These are phyloP conservation scores for Aricia artaxerxes DNA, from an alignment of 2,888 invertebrate species.

Conservation along the genomic window DNA sequence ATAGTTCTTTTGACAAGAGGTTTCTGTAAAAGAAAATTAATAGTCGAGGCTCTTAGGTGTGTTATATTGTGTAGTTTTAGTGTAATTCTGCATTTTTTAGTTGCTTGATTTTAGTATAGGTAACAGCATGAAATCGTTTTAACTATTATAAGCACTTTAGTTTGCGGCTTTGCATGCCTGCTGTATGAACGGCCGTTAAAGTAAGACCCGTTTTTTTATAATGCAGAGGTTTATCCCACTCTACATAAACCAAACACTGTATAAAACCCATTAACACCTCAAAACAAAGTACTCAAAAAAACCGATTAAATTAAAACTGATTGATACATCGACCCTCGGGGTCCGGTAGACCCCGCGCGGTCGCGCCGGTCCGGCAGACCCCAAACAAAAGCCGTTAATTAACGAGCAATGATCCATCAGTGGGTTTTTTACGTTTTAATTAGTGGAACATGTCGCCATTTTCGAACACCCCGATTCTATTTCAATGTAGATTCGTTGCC, in stretches of 20 bases:
- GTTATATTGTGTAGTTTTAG: too few species aligned
- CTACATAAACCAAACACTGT: neutral
- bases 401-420: slow-evolving; percentile 46
- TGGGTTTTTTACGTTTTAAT: slow-evolving; percentile 44
- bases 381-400: slow-evolving; percentile 49
- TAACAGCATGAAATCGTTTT: too few species aligned
- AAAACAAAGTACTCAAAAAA: slow-evolving; percentile 14
- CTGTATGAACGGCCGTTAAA: too few species aligned
- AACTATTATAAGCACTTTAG: neutral
- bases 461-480: neutral
- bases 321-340: slow-evolving; percentile 27
- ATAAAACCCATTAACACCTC: neutral
- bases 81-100: too few species aligned
- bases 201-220: too few species aligned
- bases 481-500: neutral
- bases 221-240: too few species aligned
- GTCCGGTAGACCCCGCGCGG: neutral
- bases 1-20: neutral
- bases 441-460: slow-evolving; percentile 32
- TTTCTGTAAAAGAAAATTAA: neutral
- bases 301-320: slow-evolving; percentile 32
- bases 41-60: too few species aligned
- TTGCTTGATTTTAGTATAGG: too few species aligned
- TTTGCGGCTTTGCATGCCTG: too few species aligned
- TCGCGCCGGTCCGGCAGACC: neutral